Base-by-base conservation (phyloP, 2,888 invertebrate species). In the Operophtera brumata region DNA sequence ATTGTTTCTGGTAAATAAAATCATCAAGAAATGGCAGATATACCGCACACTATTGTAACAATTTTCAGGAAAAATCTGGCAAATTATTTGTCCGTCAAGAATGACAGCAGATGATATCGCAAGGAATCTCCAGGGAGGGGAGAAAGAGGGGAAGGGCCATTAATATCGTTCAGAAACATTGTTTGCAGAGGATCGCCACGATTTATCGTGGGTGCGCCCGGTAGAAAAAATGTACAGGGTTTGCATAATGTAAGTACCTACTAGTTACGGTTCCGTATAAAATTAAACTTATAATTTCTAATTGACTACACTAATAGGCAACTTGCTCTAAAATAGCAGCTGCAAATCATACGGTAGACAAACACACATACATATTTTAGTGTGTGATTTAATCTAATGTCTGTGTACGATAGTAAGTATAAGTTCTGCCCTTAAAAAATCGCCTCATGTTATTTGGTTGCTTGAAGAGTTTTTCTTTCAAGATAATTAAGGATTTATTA, bases 121-220 rank as follows among this genome's bases (percentile, higher is more conserved):
- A 41, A 68, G 68, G 41, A 67, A 59, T 75, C 77, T 71, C 70
- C 42, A 41, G 67, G 66, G 71, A 60, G 62, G 47, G 62, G 70
- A 10, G 1, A 13, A 9, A 1, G 37, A 13, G n/a, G 14, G n/a
- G n/a, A 7, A 25, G 12, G 14, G 12, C 37, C 81, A 84, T 84
- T 86, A 84, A 86, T 86, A 86, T 73, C 78, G 78, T 75, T 86
- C 86, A 82, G 77, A 81, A 81, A 83, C 84, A 84, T 81, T 85
- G 84, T 86, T 86, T 85, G 84, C 71, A 67, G 75, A 82, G 82
- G 81, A 81, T 77, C 75, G 75, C 78, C 73, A 72, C 81, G 81
- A 85, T 85, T 85, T 84, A 82, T 84, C 73, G 81, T 66, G 60
- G 62, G 61, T 61, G 59, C 30, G 30, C 53, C 51, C 32, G 47